Evolutionary conservation across 2,888 invertebrate species (phyloP).

Genomic region (Volucella bombylans): DNA sequence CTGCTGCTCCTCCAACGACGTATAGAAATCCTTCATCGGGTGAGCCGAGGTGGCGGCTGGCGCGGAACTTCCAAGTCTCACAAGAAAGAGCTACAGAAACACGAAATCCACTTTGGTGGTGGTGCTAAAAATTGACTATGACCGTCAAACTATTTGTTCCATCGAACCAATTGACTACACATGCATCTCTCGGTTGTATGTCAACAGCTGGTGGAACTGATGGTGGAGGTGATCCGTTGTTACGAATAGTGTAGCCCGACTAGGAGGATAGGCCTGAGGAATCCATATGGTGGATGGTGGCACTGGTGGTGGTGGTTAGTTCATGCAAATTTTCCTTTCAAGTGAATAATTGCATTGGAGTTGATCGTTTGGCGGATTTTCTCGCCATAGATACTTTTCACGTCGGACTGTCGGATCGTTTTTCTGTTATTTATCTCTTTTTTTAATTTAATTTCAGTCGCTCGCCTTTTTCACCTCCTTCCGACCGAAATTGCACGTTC

Average conservation of each 20-base stretch:
- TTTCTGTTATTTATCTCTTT: conserved; percentile 64
- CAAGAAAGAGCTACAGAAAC: conserved; percentile 42
- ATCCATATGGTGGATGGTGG: not conserved
- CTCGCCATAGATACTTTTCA: conserved; percentile 72
- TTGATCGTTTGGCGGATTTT: conserved; percentile 74
- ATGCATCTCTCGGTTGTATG: conserved; percentile 59
- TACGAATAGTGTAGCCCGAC: not conserved
- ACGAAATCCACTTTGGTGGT: conserved; percentile 50
- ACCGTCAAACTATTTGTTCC: conserved; percentile 74
- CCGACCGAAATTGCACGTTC: conserved; percentile 53
- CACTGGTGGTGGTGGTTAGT: conserved; percentile 24
- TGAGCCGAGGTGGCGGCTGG: conserved; percentile 4
- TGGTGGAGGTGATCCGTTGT: too few species aligned
- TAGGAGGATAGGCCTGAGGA: conserved; percentile 1
- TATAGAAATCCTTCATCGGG: conserved; percentile 53
- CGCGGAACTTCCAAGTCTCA: conserved; percentile 6
- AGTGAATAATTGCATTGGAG: conserved; percentile 74
- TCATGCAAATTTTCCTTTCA: conserved; percentile 74
- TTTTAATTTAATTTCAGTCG: conserved; percentile 36
- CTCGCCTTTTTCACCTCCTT: not conserved
- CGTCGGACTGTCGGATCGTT: conserved; percentile 69
- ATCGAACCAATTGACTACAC: conserved; percentile 73
- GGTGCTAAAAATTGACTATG: conserved; percentile 73
- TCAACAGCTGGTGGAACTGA: conserved; percentile 29
- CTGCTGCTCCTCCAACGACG: conserved; percentile 56